Percentiles rank a stretch among this genome's conserved stretches.
phyloP scores from a whole-genome alignment of 1,140 invertebrate species.

The Aphaenogaster ashmeadi region DNA sequence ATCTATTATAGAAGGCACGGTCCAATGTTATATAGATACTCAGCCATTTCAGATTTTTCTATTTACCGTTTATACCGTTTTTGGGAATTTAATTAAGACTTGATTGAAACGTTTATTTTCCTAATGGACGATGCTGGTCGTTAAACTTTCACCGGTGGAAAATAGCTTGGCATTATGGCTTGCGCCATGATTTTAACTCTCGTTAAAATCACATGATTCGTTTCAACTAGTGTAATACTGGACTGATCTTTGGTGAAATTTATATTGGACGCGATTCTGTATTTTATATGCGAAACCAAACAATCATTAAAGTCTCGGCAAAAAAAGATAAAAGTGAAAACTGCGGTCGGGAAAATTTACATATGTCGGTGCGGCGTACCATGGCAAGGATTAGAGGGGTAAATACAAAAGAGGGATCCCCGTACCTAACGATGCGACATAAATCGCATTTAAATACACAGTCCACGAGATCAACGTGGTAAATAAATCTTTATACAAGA shows the following conservation, averaged over 20 bases:
- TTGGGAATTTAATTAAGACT: not conserved
- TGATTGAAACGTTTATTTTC: not conserved
- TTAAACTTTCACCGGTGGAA: conserved; percentile 46
- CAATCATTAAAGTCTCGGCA: conserved; percentile 2
- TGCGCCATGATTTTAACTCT: conserved; percentile 6
- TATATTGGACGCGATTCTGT: not conserved
- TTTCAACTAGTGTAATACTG: not conserved
- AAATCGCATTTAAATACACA: conserved; percentile 4
- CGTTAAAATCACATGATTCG: not conserved
- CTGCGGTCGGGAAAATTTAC: not conserved
- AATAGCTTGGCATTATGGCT: not conserved
- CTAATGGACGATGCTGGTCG: not conserved
- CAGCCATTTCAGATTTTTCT: not conserved
- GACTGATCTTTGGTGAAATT: conserved; percentile 30
- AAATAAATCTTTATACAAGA: conserved; percentile 4
- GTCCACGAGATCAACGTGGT: not conserved
- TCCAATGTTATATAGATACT: not conserved
- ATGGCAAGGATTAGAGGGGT: not conserved
- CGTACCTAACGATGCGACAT: not conserved
- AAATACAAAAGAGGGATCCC: not conserved
- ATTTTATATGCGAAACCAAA: not conserved
- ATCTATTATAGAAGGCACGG: not conserved
- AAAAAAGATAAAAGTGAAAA: conserved; percentile 36
- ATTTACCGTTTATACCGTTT: not conserved
- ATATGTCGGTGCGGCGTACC: not conserved